phyloP scores from a whole-genome alignment of 30 jellyfish, hydroid and myxozoan genomes.

The Hydractinia symbiolongicarpus region DNA sequence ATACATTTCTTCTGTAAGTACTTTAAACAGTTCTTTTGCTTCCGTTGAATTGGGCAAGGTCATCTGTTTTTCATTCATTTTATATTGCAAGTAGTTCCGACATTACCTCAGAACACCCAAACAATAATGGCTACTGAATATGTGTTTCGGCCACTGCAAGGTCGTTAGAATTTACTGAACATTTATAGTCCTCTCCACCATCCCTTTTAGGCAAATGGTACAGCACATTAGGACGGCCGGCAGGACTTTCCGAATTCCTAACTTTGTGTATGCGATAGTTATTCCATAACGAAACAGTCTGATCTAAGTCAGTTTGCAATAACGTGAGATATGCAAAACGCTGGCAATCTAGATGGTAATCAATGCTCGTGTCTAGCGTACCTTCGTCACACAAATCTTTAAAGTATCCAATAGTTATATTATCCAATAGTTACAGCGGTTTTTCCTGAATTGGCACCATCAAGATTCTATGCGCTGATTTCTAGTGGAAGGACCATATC shows the following conservation, averaged over 20 bases:
- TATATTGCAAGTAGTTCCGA: background rate
- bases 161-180: background rate
- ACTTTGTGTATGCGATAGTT: background rate
- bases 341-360: constrained; percentile 1
- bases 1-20: no score
- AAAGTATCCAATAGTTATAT: no score
- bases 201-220: background rate
- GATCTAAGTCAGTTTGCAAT: background rate
- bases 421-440: constrained; percentile 34
- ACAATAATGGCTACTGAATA: background rate
- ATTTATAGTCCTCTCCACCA: background rate
- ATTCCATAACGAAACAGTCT: background rate
- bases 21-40: no score
- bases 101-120: constrained; percentile 5
- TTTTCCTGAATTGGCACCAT: constrained; percentile 34
- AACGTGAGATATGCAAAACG: background rate
- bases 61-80: background rate
- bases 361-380: background rate
- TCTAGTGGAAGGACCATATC: constrained; percentile 24
- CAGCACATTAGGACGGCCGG: constrained; percentile 1
- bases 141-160: background rate
- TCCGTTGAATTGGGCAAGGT: no score
- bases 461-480: constrained; percentile 44
- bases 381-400: constrained; percentile 32
- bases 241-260: constrained; percentile 10